Percentiles rank a stretch among this genome's conserved stretches.
Evolutionary conservation across 2,888 invertebrate genomes (phyloP).

Genomic region (Pemphredon lugubris): DNA sequence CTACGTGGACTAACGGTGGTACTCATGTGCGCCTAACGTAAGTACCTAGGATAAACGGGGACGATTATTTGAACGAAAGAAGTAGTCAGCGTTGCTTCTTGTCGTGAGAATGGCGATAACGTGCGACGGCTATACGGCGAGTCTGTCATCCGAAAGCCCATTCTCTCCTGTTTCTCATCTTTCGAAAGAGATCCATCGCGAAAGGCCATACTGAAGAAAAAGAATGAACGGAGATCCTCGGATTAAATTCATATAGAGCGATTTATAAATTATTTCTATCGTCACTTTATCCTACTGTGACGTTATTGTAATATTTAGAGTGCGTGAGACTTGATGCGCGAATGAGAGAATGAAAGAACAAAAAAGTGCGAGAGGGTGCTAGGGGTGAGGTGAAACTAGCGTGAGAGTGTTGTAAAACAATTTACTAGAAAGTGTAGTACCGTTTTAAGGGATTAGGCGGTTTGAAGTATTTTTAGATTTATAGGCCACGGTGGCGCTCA

Average conservation of each 20-base stretch:
- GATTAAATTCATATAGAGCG: slow-evolving; percentile 34
- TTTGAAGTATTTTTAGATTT: slow-evolving; percentile 58
- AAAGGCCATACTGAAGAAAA: neutral
- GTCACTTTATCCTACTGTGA: slow-evolving; percentile 46
- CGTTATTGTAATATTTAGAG: slow-evolving; percentile 31
- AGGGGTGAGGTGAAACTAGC: slow-evolving; percentile 21
- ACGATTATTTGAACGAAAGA: neutral
- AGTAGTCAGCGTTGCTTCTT: slow-evolving; percentile 1
- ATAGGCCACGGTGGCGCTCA: slow-evolving; percentile 45
- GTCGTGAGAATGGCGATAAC: neutral
- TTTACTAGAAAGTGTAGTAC: slow-evolving; percentile 37
- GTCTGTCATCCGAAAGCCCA: neutral
- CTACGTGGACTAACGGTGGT: neutral
- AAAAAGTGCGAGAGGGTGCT: slow-evolving; percentile 3
- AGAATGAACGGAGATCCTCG: slow-evolving; percentile 22
- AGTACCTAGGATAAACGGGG: neutral
- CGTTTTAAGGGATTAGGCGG: slow-evolving; percentile 51
- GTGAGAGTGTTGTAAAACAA: slow-evolving; percentile 34
- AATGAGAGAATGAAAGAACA: neutral
- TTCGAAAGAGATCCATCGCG: neutral
- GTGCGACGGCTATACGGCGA: neutral
- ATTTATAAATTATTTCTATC: slow-evolving; percentile 63
- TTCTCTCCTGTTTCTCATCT: neutral
- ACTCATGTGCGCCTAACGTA: neutral
- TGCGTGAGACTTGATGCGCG: neutral